Base-by-base conservation (phyloP, 53 echinoderm and acorn worm species). In the Stichopus horrens region DNA sequence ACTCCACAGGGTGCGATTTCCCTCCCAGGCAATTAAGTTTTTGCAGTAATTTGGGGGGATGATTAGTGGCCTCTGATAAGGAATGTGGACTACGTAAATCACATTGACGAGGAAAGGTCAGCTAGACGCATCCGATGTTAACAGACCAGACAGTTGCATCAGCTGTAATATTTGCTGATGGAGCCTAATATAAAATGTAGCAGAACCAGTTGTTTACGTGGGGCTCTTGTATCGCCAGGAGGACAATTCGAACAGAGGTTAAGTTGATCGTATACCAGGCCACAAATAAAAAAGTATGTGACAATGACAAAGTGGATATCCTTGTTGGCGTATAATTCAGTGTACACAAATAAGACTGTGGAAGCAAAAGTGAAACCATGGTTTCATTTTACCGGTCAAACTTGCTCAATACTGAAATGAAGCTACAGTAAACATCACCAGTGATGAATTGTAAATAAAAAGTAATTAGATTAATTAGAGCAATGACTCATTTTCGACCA, bases 1-100 rank as follows among this genome's bases (percentile, higher is more conserved):
- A 81, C 81, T 81, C 81, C 57, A 53, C 56, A 57, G 56, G 57
- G 81, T 81, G 58, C 81, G 57, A 58, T 58, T 37, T 81, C 57
- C 57, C 55, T 81, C 8, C 56, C 81, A 81, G 81, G 20, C 57
- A 21, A 81, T 81, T 81, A 58, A 81, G 7, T 81, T 81, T 81
- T 81, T 79, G 19, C 21, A 9, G 81, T 81, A 81, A 81, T 81
- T 81, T 81, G 81, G 20, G 13, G 81, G 81, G 56, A 81, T 81
- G 58, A 81, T 81, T 81, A 81, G 81, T 23, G 81, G 81, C 81
- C 81, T 58, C 81, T 8, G 21, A 9, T 19, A 9, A 57, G 81
- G 81, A 81, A 81, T 81, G 81, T 22, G 9, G 81, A 81, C 14
- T 81, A 58, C 57, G 56, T 58, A 58, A 81, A 81, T 81, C 56